phyloP scores from a whole-genome alignment of 2,888 invertebrate species.

The Merodon equestris region DNA sequence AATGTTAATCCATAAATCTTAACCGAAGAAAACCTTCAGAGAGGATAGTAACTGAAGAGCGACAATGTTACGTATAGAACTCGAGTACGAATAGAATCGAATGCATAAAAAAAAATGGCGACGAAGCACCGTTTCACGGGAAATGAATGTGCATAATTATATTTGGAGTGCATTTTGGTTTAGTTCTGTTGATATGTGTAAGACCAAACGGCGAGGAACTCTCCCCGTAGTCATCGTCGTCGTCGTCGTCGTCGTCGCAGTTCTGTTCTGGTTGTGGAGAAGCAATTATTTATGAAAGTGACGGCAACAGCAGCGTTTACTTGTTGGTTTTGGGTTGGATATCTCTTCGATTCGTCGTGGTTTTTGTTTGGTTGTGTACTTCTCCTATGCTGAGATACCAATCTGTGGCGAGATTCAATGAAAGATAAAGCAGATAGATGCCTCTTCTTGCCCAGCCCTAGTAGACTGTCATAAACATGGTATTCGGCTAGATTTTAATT shows the following conservation, averaged over 20 bases:
- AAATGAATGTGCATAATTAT: conserved; percentile 68
- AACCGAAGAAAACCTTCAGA: conserved; percentile 43
- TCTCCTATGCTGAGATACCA: conserved; percentile 29
- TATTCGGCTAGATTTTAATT: conserved; percentile 58
- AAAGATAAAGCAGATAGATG: conserved; percentile 16
- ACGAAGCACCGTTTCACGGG: conserved; percentile 43
- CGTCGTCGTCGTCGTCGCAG: too few relatives aligned
- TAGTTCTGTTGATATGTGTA: conserved; percentile 36
- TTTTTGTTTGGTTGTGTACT: conserved; percentile 19
- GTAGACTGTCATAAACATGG: conserved; percentile 58
- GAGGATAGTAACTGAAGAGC: conserved; percentile 51
- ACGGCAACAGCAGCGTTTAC: conserved; percentile 30
- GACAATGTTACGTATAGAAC: conserved; percentile 37
- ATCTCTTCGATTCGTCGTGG: conserved; percentile 18
- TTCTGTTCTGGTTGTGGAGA: too few relatives aligned
- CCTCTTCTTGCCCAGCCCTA: conserved; percentile 40
- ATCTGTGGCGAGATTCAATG: conserved; percentile 50
- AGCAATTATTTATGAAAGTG: conserved; percentile 57
- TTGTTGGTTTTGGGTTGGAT: conserved; percentile 29
- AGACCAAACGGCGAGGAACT: conserved; percentile 4
- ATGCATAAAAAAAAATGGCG: conserved; percentile 3
- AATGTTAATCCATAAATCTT: conserved; percentile 69
- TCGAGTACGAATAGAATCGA: conserved; percentile 30
- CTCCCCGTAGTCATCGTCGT: too few relatives aligned
- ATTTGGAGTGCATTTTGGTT: conserved; percentile 55